Base-by-base conservation (phyloP, 35 echinoderm and acorn worm species). In the Patiria miniata region DNA sequence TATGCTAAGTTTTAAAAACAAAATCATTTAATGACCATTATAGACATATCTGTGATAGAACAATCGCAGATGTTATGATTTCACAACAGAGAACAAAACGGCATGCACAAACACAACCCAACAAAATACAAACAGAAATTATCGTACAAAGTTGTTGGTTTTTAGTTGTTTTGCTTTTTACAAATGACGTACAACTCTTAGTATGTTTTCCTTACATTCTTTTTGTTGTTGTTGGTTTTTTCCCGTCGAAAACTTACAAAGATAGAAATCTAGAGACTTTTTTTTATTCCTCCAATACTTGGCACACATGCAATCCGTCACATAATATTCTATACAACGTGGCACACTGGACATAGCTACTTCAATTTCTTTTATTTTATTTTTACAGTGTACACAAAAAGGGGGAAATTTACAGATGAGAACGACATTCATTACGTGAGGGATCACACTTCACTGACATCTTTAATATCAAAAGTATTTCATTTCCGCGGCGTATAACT, bases 261-360 rank as follows among this genome's bases (percentile, higher is more conserved):
- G 65, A 73, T 73, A 73, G 26, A 73, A 73, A 73, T 73, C 65
- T 73, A 73, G 29, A 73, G 29, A 73, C 14, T 36, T 73, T 34
- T 60, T 60, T 60, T 60, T n/a, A n/a, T n/a, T 47, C 42, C 42
- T 47, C 42, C 4, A 47, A 4, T 28, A 36, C 26, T 73, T 73
- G 65, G 65, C 65, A 73, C 65, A 32, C 65, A 73, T 73, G 65
- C 65, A 73, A 34, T 73, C 65, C 26, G 26, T 36, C n/a, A 7
- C 28, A 28, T 26, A 30, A 10, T 73, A 28, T 73, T 30, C 65
- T 73, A 73, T 73, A 73, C 65, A 73, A 10, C 26, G 61, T 68
- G n/a, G n/a, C 42, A 47, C 4, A 47, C 42, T 47, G 42, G 42
- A 47, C 42, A 47, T 47, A 6, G 42, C 12, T 47, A 47, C 42